Evolutionary conservation across 35 echinoderm and acorn worm species (phyloP).

Genomic region (Apostichopus japonicus): DNA sequence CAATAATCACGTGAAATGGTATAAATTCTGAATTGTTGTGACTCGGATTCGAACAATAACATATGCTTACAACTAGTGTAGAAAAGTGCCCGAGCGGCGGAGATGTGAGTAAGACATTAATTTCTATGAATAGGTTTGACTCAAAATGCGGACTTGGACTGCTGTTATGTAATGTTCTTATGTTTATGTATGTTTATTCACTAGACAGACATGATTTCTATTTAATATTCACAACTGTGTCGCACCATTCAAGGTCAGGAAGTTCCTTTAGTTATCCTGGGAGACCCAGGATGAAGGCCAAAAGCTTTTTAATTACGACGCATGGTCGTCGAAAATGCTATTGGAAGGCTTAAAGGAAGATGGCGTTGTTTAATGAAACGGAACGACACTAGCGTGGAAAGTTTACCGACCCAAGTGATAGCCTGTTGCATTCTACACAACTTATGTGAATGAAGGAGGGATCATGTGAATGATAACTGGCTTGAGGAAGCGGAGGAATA

Average conservation of each 20-base stretch:
- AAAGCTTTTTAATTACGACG: too few relatives aligned
- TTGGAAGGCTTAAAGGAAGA: too few relatives aligned
- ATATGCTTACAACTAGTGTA: too few relatives aligned
- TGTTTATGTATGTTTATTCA: not conserved
- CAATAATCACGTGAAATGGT: not conserved
- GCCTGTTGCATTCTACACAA: constrained; percentile 77
- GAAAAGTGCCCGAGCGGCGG: too few relatives aligned
- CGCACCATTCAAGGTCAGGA: constrained; percentile 60
- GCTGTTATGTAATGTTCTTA: too few relatives aligned
- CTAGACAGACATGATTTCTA: not conserved
- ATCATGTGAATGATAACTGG: constrained; percentile 25
- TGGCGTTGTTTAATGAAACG: constrained; percentile 8
- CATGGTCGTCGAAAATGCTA: too few relatives aligned
- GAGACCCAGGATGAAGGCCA: constrained; percentile 60
- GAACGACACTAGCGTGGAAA: constrained; percentile 45
- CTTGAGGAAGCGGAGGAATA: constrained; percentile 22
- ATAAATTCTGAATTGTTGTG: too few relatives aligned
- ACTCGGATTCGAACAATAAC: too few relatives aligned
- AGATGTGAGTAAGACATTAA: too few relatives aligned
- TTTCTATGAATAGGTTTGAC: not conserved
- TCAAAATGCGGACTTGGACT: too few relatives aligned
- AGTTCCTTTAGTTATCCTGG: constrained; percentile 70
- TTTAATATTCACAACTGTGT: constrained; percentile 19
- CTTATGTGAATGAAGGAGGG: constrained; percentile 69
- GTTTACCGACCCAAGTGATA: constrained; percentile 33